Evolutionary conservation across 2,888 invertebrate species (phyloP), one percentile per base, ranked within the genome.

Genomic region (Eugnorisma glareosa): DNA sequence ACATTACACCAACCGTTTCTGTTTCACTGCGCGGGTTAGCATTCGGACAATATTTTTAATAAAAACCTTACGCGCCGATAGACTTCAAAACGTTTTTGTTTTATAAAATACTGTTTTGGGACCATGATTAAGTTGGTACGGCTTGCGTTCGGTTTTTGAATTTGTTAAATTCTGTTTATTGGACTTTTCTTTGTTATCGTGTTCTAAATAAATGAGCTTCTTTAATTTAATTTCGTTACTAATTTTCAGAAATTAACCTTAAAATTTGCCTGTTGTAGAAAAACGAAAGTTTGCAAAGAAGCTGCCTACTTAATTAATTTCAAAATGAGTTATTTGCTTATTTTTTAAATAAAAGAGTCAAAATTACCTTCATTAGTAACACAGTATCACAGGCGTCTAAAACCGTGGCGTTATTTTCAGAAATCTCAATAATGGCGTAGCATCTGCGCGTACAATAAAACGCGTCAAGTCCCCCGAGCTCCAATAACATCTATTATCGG

Each of bases 1-100:
- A 95, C 95, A 95, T 95, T 95, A 94, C 93, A 93, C 92, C 91
- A 90, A 88, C 93, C 93, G 92, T 94, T 94, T 94, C 93, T 94
- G 93, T 94, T 91, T 91, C 93, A 92, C 92, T 93, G 93, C 92
- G 86, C 89, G 88, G 87, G 91, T 89, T 90, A 88, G 84, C 89
- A 89, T 91, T 91, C 88, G 89, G 91, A 91, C 90, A 87, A 92
- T 92, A 92, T 93, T 93, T 93, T 93, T 92, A 93, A 92, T 93
- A 93, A 92, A 92, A 91, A 89, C 89, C 90, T 90, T 87, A 91
- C 89, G 92, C 89, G 76, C 88, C 89, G 89, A 84, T 88, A 81
- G 85, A 86, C 89, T 86, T 81, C 76, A 89, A 88, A 88, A 87
- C 85, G 79, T 82, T 87, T 85, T 86, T 83, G 82, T 85, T 88